Base-by-base conservation (phyloP, 2,797 vertebrate species). In the Anguilla pacifica region DNA sequence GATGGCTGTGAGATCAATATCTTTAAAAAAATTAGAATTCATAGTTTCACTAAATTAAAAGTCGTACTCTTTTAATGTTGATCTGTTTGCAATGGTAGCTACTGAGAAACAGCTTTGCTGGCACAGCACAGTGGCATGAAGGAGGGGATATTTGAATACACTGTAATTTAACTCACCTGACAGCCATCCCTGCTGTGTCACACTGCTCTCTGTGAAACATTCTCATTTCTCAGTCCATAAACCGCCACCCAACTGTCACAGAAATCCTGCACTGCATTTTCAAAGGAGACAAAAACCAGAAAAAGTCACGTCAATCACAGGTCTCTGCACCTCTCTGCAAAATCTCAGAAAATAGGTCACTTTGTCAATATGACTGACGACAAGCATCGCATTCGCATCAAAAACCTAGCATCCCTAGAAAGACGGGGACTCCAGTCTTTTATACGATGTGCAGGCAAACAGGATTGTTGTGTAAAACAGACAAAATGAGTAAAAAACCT, bases 341-440 rank as follows among this genome's bases (percentile, higher is more conserved):
- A 82, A 82, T 82, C 79, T 49, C 43, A 25, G 43, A 82, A 81
- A 82, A 82, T 51, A 82, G 79, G 79, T 49, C 79, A 82, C 46
- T 82, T 82, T 82, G 35, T 81, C 77, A 46, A 46, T 81, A 81
- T 81, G 77, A 81, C 43, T 46, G 17, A 46, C 19, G 22, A 49
- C 79, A 82, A 51, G 19, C 43, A 49, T n/a, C 43, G 4, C 79
- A 82, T 82, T 25, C 43, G 9, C 46, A 82, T 49, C 43, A 82
- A 51, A 43, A 82, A 19, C 19, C 79, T n/a, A 49, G n/a, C 46
- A 51, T 51, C 79, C 46, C 43, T 9, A n/a, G 46, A 82, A 82
- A n/a, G 79, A 25, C 19, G 10, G 6, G 22, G 43, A 82, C 43
- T 39, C 28, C 10, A 15, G 35, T 15, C 79, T 82, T 49, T 10